Conservation (phyloP, 2,888 invertebrate species). For the Volucella zonaria region DNA sequence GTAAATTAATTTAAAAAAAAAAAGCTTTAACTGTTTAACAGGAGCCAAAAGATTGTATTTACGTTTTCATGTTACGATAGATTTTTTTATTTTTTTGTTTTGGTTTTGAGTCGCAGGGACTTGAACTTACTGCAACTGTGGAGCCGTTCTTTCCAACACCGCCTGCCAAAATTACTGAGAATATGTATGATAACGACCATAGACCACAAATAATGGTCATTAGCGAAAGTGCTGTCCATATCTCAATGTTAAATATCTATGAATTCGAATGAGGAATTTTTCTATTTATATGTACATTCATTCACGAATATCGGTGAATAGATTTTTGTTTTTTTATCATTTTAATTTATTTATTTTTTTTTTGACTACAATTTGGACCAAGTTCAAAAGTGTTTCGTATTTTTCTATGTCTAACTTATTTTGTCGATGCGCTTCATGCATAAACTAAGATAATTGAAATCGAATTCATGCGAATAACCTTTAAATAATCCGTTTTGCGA, state of each 20-base stretch:
- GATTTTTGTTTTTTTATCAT: constrained; percentile 23
- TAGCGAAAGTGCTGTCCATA: constrained; percentile 90
- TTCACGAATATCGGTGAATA: no score
- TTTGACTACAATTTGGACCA: background rate
- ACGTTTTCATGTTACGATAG: background rate
- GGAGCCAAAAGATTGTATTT: constrained; percentile 78
- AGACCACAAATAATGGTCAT: constrained; percentile 89
- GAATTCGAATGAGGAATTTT: constrained; percentile 65
- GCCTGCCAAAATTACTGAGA: constrained; percentile 92
- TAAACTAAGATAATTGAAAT: no score
- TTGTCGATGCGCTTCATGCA: background rate
- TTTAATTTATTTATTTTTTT: constrained; percentile 17
- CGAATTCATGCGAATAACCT: no score
- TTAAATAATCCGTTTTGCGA: no score
- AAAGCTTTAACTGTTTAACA: constrained; percentile 66
- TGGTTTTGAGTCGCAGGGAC: constrained; percentile 38
- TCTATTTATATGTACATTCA: constrained; percentile 12
- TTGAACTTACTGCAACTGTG: constrained; percentile 96
- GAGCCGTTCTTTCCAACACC: constrained; percentile 99
- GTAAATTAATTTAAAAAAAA: constrained; percentile 46
- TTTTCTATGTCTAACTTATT: constrained; percentile 5
- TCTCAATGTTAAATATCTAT: constrained; percentile 86
- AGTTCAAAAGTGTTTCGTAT: constrained; percentile 3
- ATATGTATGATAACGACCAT: constrained; percentile 88
- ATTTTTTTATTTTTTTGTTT: constrained; percentile 1